Evolutionary conservation across 2,113 vertebrate species (phyloP).

Genomic region (Lagopus muta): DNA sequence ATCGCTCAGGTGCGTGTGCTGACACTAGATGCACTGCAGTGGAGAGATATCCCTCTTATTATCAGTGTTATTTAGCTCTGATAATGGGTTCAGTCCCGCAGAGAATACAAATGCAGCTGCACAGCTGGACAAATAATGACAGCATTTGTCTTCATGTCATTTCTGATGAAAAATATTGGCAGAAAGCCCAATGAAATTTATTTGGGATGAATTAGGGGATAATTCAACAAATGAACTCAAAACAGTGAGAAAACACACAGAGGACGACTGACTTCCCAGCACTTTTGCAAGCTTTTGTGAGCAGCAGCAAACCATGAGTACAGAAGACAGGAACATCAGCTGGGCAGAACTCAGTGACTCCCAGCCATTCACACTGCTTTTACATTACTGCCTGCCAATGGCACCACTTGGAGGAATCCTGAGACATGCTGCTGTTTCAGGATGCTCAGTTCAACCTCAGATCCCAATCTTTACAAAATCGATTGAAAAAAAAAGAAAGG

Average conservation of each 20-base stretch:
- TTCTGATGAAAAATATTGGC: slow-evolving; percentile 48
- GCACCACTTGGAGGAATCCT: not conserved
- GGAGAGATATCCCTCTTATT: slow-evolving; percentile 17
- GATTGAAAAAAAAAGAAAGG: too few relatives aligned
- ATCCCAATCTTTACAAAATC: not conserved
- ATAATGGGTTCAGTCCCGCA: not conserved
- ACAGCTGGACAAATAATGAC: slow-evolving; percentile 60
- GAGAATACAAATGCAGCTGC: slow-evolving; percentile 13
- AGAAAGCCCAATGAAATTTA: slow-evolving; percentile 25
- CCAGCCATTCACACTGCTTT: not conserved
- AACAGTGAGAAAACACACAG: not conserved
- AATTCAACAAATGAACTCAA: slow-evolving; percentile 20
- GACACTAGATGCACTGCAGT: slow-evolving; percentile 14
- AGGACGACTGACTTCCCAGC: not conserved
- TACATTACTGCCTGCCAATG: not conserved
- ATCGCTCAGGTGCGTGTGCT: not conserved
- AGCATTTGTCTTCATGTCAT: slow-evolving; percentile 36
- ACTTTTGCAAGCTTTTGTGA: not conserved
- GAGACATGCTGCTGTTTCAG: not conserved
- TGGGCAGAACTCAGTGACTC: too few relatives aligned
- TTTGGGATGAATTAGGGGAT: not conserved
- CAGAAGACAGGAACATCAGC: fast-evolving
- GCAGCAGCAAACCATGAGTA: not conserved
- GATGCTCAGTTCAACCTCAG: not conserved
- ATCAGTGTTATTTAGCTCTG: not conserved